Evolutionary conservation across 1,140 invertebrate genomes (phyloP).

Genomic region (Chelonus insularis): DNA sequence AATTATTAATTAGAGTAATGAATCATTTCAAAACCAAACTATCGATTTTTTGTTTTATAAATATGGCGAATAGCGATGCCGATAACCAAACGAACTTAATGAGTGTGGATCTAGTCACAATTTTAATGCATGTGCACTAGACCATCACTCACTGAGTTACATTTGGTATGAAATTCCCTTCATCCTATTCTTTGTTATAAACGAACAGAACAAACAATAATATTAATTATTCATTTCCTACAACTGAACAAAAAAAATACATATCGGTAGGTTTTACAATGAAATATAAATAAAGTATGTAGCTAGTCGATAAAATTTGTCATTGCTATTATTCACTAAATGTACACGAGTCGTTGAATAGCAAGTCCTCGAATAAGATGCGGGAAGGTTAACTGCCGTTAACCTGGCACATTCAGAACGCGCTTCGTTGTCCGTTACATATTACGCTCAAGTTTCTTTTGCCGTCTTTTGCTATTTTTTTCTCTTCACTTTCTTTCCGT

Average conservation of each 20-base stretch:
- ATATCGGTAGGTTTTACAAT: too few species aligned
- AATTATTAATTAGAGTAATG: too few species aligned
- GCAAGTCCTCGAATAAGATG: slow-evolving; percentile 24
- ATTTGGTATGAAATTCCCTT: slow-evolving; percentile 33
- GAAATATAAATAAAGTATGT: too few species aligned
- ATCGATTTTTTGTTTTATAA: too few species aligned
- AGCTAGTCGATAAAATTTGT: not conserved
- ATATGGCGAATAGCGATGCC: slow-evolving; percentile 29
- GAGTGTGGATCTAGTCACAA: slow-evolving; percentile 89
- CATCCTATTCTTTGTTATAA: slow-evolving; percentile 12
- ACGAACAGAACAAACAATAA: not conserved
- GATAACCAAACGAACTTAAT: slow-evolving; percentile 64
- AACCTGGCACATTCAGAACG: slow-evolving; percentile 35
- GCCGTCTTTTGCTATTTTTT: too few species aligned
- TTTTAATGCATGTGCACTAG: slow-evolving; percentile 66
- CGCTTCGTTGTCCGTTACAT: slow-evolving; percentile 33
- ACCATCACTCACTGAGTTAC: slow-evolving; percentile 70
- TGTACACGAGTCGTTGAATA: slow-evolving; percentile 11
- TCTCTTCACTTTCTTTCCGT: slow-evolving; percentile 1
- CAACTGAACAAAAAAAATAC: slow-evolving; percentile 10
- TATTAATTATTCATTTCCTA: slow-evolving; percentile 21
- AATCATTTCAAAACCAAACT: too few species aligned
- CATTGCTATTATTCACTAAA: not conserved
- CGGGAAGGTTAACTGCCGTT: slow-evolving; percentile 45
- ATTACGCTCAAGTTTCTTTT: too few species aligned